These are phyloP conservation scores for Dromius quadrimaculatus DNA, from an alignment of 2,888 invertebrate species.

Conservation along the genomic window DNA sequence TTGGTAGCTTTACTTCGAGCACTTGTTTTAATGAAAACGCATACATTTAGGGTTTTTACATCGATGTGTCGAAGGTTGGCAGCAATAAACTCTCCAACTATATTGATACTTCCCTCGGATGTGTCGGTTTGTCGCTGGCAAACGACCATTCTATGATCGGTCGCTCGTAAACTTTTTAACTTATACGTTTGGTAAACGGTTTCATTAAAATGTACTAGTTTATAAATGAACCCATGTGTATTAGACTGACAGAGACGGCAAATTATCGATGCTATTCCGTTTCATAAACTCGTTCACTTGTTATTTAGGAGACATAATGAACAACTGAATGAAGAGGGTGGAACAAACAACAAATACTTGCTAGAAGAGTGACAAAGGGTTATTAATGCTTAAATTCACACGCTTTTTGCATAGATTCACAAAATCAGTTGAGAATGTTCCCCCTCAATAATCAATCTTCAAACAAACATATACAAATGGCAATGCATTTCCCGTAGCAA, in stretches of 20 bases:
- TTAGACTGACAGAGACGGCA: constrained; percentile 3
- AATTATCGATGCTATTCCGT: background rate
- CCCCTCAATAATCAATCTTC: no score
- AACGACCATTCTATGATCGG: constrained; percentile 21
- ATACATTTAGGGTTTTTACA: constrained; percentile 27
- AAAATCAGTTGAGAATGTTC: no score
- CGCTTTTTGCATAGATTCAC: no score
- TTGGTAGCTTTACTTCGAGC: no score
- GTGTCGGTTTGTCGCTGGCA: background rate
- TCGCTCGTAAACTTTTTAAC: constrained; percentile 24
- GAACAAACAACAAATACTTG: no score
- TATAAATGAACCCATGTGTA: constrained; percentile 15
- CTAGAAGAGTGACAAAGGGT: no score
- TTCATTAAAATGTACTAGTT: constrained; percentile 26
- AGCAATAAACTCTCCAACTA: constrained; percentile 5
- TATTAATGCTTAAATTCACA: no score
- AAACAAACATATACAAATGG: no score
- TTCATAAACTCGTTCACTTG: constrained; percentile 13
- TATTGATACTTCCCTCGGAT: constrained; percentile 4
- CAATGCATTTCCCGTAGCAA: no score
- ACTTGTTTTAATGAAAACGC: background rate
- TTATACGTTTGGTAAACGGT: constrained; percentile 1
- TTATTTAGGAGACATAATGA: background rate
- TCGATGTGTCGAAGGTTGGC: background rate
- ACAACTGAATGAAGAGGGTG: background rate